A percentile compares a stretch with the other conserved stretches of the same genome.
These are phyloP conservation scores for Oncorhynchus clarkii DNA, from an alignment of 2,113 vertebrate genomes.

Conservation along the genomic window DNA sequence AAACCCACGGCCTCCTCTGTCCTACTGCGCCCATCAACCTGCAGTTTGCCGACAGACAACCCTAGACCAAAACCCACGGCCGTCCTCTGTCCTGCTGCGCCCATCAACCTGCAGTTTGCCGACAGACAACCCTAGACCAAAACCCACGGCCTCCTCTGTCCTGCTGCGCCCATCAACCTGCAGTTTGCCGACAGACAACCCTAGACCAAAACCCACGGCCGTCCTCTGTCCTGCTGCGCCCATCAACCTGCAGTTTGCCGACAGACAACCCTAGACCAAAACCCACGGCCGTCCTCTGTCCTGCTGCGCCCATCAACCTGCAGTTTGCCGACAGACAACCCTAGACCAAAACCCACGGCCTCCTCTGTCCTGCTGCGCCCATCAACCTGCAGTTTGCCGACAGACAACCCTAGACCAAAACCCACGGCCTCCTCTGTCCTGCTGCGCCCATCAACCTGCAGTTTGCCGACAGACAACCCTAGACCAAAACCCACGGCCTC, in stretches of 20 bases:
- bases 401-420: too few relatives aligned
- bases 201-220: slow-evolving; percentile 71
- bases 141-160: too few relatives aligned
- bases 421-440: too few relatives aligned
- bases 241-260: too few relatives aligned
- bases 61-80: slow-evolving; percentile 13
- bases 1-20: slow-evolving; percentile 80
- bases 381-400: too few relatives aligned
- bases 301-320: not conserved
- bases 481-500: too few relatives aligned
- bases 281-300: too few relatives aligned
- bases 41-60: slow-evolving; percentile 55
- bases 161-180: not conserved
- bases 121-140: slow-evolving; percentile 26
- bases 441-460: too few relatives aligned
- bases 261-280: slow-evolving; percentile 27
- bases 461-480: too few relatives aligned
- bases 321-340: too few relatives aligned
- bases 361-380: too few relatives aligned
- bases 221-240: too few relatives aligned
- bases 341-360: slow-evolving; percentile 70
- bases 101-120: not conserved
- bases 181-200: not conserved
- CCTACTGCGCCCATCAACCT: slow-evolving; percentile 78
- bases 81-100: not conserved